Base-by-base conservation (phyloP, 2,888 invertebrate genomes). In the Oasisia sp. region DNA sequence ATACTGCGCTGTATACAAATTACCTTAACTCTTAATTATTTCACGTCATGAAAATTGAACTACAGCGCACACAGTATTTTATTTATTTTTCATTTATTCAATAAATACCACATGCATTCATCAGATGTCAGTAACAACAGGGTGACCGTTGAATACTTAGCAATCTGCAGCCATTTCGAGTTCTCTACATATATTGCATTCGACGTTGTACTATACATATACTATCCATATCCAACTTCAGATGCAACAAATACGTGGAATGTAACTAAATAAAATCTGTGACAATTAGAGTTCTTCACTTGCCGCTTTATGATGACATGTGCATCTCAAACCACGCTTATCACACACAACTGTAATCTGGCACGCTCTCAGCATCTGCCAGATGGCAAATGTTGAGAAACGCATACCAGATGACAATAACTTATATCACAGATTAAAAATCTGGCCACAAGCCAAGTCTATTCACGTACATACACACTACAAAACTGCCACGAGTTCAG, bases 11-110 rank as follows among this genome's bases (percentile, higher is more conserved):
- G 9, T 50, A 50, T 12, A 12, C 1, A 50, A 50, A 12, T 9
- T 50, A 50, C 12, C 14, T 50, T 50, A 9, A 50, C 50, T 50
- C 9, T 50, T 12, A 38, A 38, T 38, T 0, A 50, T 50, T 50
- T 50, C 50, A 50, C 50, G 14, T 12, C 9, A 9, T 1, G 14
- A 50, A 14, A 14, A 50, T 50, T 50, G 50, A 50, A 50, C 8
- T 50, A 50, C 50, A 50, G 50, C 27, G 74, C 5, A 74, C 27
- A 74, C 74, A 74, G 19, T 74, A 74, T 19, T 74, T 74, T 27
- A 74, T 74, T 74, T 74, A 74, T 74, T 74, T 19, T 74, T 74
- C 74, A 74, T 74, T 74, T 74, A 74, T 74, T 74, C 74, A 74
- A 74, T 74, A 74, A 74, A 74, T 74, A 74, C 74, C 74, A 74